Evolutionary conservation across 2,797 vertebrate genomes (phyloP).

Genomic region (Otolemur crassicaudatus): DNA sequence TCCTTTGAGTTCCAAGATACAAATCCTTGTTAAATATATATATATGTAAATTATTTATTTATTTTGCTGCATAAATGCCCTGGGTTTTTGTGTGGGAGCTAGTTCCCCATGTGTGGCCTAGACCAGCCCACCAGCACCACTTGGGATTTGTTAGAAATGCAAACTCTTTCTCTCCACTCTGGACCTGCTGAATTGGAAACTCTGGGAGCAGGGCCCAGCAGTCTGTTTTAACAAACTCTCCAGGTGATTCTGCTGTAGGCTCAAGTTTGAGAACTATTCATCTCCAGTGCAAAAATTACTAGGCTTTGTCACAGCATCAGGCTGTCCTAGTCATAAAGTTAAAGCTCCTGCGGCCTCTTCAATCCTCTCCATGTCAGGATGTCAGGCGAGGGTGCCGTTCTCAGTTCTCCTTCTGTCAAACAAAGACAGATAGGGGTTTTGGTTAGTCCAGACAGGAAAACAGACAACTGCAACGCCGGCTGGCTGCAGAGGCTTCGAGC

Average conservation of each 20-base stretch:
- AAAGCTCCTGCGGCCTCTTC: not conserved
- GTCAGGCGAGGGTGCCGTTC: not conserved
- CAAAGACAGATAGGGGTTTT: conserved; percentile 24
- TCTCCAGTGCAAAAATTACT: not conserved
- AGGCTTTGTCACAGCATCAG: not conserved
- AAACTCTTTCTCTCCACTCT: not conserved
- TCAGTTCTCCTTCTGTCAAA: conserved; percentile 66
- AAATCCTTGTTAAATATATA: not conserved
- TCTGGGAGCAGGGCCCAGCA: not conserved
- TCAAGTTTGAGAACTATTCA: not conserved
- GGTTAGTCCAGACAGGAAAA: conserved; percentile 57
- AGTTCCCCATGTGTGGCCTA: not conserved
- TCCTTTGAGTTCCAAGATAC: conserved; percentile 66
- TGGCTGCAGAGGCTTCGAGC: not conserved
- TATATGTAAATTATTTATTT: not conserved
- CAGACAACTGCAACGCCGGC: not conserved
- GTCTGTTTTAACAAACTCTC: not conserved
- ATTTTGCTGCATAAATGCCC: not conserved
- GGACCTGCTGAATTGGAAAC: not conserved
- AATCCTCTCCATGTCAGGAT: not conserved
- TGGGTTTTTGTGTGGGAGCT: not conserved
- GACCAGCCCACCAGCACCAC: not conserved
- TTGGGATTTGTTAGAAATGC: not conserved
- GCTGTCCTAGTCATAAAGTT: not conserved
- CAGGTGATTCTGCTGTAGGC: not conserved